A percentile compares a stretch with the other conserved stretches of the same genome.
Evolutionary conservation across 2,113 vertebrate species (phyloP).

Genomic region (Pelusios castaneus): DNA sequence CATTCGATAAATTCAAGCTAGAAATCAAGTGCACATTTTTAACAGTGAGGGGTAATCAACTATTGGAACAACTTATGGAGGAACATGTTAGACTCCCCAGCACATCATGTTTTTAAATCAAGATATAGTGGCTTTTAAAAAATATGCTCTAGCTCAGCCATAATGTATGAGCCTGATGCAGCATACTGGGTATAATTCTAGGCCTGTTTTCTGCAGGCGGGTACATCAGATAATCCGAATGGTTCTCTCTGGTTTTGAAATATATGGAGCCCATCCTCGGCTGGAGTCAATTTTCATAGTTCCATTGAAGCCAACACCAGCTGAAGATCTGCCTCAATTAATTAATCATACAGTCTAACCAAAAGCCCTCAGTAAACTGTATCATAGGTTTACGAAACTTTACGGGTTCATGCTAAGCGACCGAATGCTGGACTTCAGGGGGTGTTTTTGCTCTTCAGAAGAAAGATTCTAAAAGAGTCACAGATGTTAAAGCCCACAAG

Average conservation of each 20-base stretch:
- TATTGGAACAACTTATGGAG: too few relatives aligned
- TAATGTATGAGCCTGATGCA: too few relatives aligned
- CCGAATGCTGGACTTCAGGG: neutral
- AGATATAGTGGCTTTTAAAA: too few relatives aligned
- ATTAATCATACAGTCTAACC: neutral
- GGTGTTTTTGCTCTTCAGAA: neutral
- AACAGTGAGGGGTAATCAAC: too few relatives aligned
- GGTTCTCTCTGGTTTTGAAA: neutral
- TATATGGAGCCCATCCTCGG: too few relatives aligned
- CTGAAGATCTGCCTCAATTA: neutral
- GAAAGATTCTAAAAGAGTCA: neutral
- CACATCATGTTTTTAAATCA: too few relatives aligned
- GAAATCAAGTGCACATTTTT: neutral
- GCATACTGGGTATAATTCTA: too few relatives aligned
- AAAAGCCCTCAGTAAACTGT: neutral
- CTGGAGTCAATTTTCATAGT: neutral
- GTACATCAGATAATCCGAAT: neutral
- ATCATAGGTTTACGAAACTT: neutral
- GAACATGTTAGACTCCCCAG: too few relatives aligned
- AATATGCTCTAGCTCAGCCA: too few relatives aligned
- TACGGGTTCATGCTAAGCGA: neutral
- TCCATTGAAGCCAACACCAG: neutral
- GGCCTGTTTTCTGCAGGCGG: too few relatives aligned
- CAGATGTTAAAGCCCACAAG: neutral
- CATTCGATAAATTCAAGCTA: rapidly evolving